Conservation (phyloP, 1,140 invertebrate species). For the Sinonovacula constricta region DNA sequence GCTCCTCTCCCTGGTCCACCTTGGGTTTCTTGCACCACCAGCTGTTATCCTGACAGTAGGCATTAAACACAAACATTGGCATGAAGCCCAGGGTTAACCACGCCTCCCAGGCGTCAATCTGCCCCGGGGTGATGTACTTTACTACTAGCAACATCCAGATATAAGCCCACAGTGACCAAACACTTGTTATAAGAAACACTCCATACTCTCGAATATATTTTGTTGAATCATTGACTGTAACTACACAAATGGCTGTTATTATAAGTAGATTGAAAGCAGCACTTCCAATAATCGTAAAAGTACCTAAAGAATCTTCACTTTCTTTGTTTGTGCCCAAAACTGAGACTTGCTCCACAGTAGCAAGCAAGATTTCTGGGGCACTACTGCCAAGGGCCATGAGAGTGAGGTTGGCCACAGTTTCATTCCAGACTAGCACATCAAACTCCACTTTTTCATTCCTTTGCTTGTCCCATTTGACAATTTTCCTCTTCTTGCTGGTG, state of each 20-base stretch:
- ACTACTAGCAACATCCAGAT: constrained; percentile 77
- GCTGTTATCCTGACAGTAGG: constrained; percentile 65
- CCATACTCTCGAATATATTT: constrained; percentile 77
- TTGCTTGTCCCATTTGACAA: constrained; percentile 69
- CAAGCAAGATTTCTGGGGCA: constrained; percentile 81
- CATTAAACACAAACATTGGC: constrained; percentile 78
- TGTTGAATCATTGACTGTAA: constrained; percentile 62
- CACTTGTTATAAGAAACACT: constrained; percentile 76
- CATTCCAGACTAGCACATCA: constrained; percentile 80
- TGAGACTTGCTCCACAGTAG: constrained; percentile 78
- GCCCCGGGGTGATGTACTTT: constrained; percentile 57
- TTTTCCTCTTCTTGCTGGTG: constrained; percentile 71
- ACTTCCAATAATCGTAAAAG: constrained; percentile 80
- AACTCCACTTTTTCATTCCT: constrained; percentile 67
- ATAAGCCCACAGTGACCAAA: constrained; percentile 80
- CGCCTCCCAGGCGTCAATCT: constrained; percentile 81
- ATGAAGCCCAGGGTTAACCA: constrained; percentile 82
- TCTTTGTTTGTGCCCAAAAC: constrained; percentile 60
- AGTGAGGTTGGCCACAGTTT: constrained; percentile 81
- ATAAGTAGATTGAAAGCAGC: constrained; percentile 80
- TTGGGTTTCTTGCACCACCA: constrained; percentile 63
- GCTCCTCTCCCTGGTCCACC: constrained; percentile 45
- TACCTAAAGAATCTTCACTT: constrained; percentile 77
- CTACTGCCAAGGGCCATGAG: constrained; percentile 81
- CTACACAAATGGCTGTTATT: constrained; percentile 76